Evolutionary conservation across 2,797 vertebrate genomes (phyloP), one percentile per base, ranked within the genome.

Genomic region (Sebastes oblongus): DNA sequence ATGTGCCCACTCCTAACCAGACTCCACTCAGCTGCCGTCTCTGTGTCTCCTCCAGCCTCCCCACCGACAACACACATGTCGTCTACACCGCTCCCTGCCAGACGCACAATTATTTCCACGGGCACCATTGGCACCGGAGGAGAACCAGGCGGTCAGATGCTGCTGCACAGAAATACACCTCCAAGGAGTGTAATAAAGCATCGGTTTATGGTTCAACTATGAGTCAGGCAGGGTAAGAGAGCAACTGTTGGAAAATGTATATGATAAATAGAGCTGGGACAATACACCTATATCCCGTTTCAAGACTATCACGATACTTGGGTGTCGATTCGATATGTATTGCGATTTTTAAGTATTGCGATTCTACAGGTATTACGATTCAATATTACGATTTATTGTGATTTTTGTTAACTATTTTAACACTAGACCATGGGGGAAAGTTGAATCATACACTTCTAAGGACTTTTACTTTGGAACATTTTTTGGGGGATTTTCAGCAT

Each of bases 11-110:
- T 78, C 36, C 30, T 16, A 24, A 66, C 61, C 74, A 20, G 66
- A 25, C 55, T 85, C 65, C 81, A 56, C 62, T 84, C 62, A 62
- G 74, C 89, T 75, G 73, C 55, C 12, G 59, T 78, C 75, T 50
- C 77, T 56, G 67, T 80, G 52, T 74, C 66, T 70, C 72, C 61
- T 89, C 78, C 86, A 83, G 83, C 84, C 67, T 83, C 84, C 86
- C 82, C 64, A 65, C 82, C 67, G 78, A 73, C 85, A 24, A 4
- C 79, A 68, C 87, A 79, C 85, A 81, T 54, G 83, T 86, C 70
- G 1, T 56, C 77, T 42, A 2, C 30, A 14, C 25, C n/a, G 5
- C 70, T 70, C 71, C 30, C 72, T 70, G 78, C 86, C 91, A 87
- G 78, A 85, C 71, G 58, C 76, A 42, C 82, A 75, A 78, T 81